Evolutionary conservation across 1,140 invertebrate species (phyloP), one percentile per base, ranked within the genome.

Genomic region (Meloidogyne exigua): DNA sequence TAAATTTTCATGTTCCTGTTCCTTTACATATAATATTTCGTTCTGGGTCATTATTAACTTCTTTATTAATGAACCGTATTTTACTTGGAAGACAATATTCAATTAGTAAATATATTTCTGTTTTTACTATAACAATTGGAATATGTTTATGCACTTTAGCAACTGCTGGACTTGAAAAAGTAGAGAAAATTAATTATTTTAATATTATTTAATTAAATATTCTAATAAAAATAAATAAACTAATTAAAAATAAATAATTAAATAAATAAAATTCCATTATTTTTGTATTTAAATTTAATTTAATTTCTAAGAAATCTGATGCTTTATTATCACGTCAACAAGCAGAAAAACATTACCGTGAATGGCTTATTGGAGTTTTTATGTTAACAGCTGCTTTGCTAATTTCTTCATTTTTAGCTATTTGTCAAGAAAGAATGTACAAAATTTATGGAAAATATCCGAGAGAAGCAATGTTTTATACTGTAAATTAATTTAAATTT

Each of bases 11-110:
- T 86, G 96, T 99, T 85, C 92, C 96, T 0, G 96, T 99, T 92
- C 95, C 96, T 12, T 89, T 99, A 7, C 96, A 98, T 87, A 97
- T 99, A 92, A 98, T 99, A 87, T 98, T 99, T 87, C 91, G 95
- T 90, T 92, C 96, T 49, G 95, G 95, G 9, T 97, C 95, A 42
- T 89, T 98, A 26, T 94, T 98, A 89, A 94, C 95, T 0, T 98
- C 95, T 88, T 93, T 99, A 92, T 91, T 96, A 65, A 93, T 98
- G 91, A 94, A 95, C 65, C 92, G 96, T 21, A 89, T 95, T 78
- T 92, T 98, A 75, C 87, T 96, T 21, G 93, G 94, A 82, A 94
- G 92, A 78, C 87, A 87, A 49, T 98, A 98, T 85, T 90, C 91
- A 18, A 88, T 92, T 5, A 91, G 91, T 18, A 97, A 98, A 88